Conservation (phyloP, 2,888 invertebrate genomes). For the Drosophila fulvimacula region DNA sequence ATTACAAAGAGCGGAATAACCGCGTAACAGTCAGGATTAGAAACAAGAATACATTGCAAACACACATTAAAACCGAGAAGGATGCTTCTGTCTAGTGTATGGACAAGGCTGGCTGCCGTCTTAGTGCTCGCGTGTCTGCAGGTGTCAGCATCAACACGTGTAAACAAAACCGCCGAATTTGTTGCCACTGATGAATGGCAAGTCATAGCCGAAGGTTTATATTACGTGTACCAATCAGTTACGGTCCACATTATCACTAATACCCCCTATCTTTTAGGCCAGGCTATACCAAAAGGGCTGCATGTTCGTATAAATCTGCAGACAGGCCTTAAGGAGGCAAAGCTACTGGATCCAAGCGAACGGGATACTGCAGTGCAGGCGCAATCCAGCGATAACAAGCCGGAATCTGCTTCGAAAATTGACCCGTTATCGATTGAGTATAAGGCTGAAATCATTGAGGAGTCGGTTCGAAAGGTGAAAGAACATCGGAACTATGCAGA, state of each 20-base stretch:
- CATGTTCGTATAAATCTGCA: slow-evolving; percentile 91
- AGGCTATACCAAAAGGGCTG: slow-evolving; percentile 89
- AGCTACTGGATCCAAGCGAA: slow-evolving; percentile 87
- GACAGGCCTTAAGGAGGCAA: slow-evolving; percentile 91
- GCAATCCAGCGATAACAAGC: slow-evolving; percentile 31
- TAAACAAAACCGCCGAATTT: slow-evolving; percentile 82
- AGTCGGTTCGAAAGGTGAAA: slow-evolving; percentile 85
- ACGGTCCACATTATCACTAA: slow-evolving; percentile 6
- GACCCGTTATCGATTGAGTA: slow-evolving; percentile 77
- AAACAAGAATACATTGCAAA: neutral
- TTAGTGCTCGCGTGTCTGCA: slow-evolving; percentile 25
- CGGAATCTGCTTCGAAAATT: slow-evolving; percentile 28
- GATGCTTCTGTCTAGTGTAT: slow-evolving; percentile 16
- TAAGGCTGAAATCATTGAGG: slow-evolving; percentile 76
- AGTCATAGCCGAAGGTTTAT: slow-evolving; percentile 87
- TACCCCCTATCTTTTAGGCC: slow-evolving; percentile 86
- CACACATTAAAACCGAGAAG: neutral
- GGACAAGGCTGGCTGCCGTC: neutral
- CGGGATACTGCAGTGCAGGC: slow-evolving; percentile 67
- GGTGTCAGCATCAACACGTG: slow-evolving; percentile 20
- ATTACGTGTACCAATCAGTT: slow-evolving; percentile 26
- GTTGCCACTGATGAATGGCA: slow-evolving; percentile 88
- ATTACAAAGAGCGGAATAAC: slow-evolving; percentile 34
- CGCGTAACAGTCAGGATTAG: neutral
- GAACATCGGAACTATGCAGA: slow-evolving; percentile 84